A percentile compares a stretch with the other conserved stretches of the same genome.
These are phyloP conservation scores for Tragelaphus strepsiceros DNA, from an alignment of 2,113 vertebrate species.

Conservation along the genomic window DNA sequence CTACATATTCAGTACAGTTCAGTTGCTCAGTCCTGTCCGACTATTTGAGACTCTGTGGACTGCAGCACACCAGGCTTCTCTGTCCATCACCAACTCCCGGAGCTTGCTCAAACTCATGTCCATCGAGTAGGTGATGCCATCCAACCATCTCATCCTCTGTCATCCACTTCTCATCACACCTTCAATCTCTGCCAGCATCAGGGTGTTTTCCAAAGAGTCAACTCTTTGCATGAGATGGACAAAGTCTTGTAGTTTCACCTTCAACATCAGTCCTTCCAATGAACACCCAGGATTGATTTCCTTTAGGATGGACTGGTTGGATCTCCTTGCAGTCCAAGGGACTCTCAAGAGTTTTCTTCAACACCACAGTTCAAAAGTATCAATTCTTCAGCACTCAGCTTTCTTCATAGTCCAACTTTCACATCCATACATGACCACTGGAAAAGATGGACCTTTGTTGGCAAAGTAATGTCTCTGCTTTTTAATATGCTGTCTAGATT, in stretches of 20 bases:
- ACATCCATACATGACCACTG: neutral
- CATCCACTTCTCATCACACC: neutral
- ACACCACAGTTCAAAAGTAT: neutral
- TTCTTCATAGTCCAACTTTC: neutral
- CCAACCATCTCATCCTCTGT: neutral
- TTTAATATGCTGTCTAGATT: neutral
- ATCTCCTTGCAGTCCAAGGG: neutral
- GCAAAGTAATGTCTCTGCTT: neutral
- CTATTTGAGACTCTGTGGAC: neutral
- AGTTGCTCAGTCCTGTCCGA: fast-evolving
- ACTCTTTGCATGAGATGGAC: neutral
- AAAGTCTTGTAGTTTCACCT: neutral
- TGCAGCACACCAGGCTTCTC: neutral
- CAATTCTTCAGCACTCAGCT: neutral
- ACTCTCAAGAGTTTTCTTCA: neutral
- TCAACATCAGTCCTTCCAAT: neutral
- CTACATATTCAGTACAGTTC: neutral
- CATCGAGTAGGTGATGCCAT: neutral
- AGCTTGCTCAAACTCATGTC: neutral
- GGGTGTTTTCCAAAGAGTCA: neutral
- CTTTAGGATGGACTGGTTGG: neutral
- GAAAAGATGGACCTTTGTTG: neutral
- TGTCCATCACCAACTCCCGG: neutral
- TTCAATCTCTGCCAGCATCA: neutral
- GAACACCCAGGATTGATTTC: neutral